phyloP scores from a whole-genome alignment of 1,140 invertebrate genomes.

The Hormaphis cornu region DNA sequence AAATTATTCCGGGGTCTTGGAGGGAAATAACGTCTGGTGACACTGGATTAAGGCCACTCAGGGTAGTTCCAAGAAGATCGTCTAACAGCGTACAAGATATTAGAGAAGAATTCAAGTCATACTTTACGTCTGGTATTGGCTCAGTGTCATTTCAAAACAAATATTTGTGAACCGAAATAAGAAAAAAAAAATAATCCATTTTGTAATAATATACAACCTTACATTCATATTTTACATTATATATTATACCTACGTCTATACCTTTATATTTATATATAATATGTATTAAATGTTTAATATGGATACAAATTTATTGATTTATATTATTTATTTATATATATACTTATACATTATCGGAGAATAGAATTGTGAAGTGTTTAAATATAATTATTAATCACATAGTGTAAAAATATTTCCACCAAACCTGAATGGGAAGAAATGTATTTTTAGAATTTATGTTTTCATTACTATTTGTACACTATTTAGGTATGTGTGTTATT shows the following conservation, averaged over 20 bases:
- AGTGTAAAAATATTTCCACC: not conserved
- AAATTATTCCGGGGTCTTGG: constrained; percentile 12
- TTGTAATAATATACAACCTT: not conserved
- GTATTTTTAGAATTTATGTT: not conserved
- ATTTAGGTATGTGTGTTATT: not conserved
- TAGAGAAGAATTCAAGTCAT: constrained; percentile 5
- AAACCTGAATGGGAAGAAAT: constrained; percentile 1
- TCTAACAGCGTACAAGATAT: not conserved
- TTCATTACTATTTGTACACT: not conserved
- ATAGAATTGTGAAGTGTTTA: too few relatives aligned
- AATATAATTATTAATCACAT: not conserved
- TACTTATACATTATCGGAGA: not conserved
- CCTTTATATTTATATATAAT: not conserved
- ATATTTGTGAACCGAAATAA: constrained; percentile 8
- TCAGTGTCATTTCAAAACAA: not conserved
- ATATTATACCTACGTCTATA: too few relatives aligned
- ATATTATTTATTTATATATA: not conserved
- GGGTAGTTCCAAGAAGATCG: not conserved
- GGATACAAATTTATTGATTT: not conserved
- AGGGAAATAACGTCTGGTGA: constrained; percentile 9
- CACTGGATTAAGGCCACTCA: not conserved
- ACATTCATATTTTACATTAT: not conserved
- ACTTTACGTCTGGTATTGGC: not conserved
- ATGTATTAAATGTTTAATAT: not conserved
- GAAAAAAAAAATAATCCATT: constrained; percentile 5